Base-by-base conservation (phyloP, 1,140 invertebrate genomes). In the Hylyphantes graminicola region DNA sequence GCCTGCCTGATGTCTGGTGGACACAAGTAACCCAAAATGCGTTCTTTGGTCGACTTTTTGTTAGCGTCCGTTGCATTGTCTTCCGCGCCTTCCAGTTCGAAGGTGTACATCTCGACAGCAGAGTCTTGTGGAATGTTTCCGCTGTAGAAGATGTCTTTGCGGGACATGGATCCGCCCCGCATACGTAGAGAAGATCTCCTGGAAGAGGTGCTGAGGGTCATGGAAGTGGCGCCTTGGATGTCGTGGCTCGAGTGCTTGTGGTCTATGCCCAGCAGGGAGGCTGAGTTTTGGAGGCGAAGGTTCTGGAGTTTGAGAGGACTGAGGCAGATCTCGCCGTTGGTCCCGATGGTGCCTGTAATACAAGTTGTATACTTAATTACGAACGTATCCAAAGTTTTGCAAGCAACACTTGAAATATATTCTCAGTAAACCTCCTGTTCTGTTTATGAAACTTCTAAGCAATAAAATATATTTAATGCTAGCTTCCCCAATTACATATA, bases 91-190 rank as follows among this genome's bases (percentile, higher is more conserved):
- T 75, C 63, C 17, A 63, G 64, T 55, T 77, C 35, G 5, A 78
- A 21, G 8, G 77, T 54, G 13, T 77, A 85, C 12, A 75, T 21
- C n/a, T 77, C 61, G 12, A 77, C 55, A 63, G 77, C 72, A 0
- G 75, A 85, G 9, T 94, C 89, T 87, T 94, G 94, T 50, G 93
- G 91, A 77, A 96, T 90, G 87, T 93, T 95, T 78, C 95, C 95
- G 87, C 94, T 94, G 88, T 97, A 97, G 86, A 98, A 93, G 1
- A 96, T 93, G 89, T 98, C 96, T 63, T 94, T 94, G 35, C 95
- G 91, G 87, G 94, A 93, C 91, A 96, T 55, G 85, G 89, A 75
- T 82, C 87, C 81, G 48, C 35, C 68, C 10, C 80, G 68, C 19
- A 83, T 13, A 17, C 72, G 80, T 6, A 83, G 7, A 0, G 80